phyloP scores from a whole-genome alignment of 2,888 invertebrate species.

The Carpatolechia fugitivella region DNA sequence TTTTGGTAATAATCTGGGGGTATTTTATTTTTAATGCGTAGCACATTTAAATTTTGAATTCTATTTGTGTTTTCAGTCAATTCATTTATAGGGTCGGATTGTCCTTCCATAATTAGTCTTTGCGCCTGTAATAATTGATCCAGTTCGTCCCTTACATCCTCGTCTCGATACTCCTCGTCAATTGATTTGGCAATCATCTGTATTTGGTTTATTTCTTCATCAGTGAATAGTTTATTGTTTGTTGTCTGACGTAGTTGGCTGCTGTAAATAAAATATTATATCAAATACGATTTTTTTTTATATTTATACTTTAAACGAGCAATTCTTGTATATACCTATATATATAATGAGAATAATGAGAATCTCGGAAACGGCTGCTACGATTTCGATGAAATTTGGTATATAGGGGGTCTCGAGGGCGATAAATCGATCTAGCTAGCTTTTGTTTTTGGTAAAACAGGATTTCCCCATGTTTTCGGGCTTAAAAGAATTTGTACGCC shows the following conservation, averaged over 20 bases:
- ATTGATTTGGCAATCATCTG: neutral
- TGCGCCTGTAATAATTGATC: neutral
- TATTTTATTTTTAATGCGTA: neutral
- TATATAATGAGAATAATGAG: no score
- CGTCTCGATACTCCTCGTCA: neutral
- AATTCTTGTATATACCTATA: no score
- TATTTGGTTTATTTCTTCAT: neutral
- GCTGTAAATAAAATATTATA: neutral
- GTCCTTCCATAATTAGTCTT: neutral
- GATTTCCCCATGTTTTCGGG: no score
- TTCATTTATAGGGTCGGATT: neutral
- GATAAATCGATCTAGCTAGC: no score
- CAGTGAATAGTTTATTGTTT: neutral
- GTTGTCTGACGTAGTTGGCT: neutral
- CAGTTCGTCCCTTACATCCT: neutral
- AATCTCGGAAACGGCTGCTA: no score
- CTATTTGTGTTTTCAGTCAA: neutral
- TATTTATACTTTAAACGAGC: no score
- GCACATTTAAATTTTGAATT: neutral
- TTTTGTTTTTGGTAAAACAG: no score
- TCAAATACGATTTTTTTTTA: no score
- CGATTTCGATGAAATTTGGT: no score
- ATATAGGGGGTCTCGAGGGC: no score
- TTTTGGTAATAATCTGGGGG: no score
- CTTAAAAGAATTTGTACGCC: no score